Evolutionary conservation across 2,888 invertebrate genomes (phyloP), one percentile per base, ranked within the genome.

Genomic region (Drosophila sordidula): DNA sequence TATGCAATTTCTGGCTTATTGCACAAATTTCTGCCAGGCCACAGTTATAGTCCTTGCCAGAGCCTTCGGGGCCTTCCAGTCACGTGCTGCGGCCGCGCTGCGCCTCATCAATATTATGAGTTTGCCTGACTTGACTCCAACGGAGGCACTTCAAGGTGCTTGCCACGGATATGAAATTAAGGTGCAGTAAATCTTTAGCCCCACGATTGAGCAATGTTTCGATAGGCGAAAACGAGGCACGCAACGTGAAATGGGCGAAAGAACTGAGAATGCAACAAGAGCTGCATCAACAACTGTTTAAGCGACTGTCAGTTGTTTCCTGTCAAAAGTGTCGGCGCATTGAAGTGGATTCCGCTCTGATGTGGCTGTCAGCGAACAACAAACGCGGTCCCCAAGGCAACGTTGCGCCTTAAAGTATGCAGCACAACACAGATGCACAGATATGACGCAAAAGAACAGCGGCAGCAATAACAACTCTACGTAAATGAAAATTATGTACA

Each of bases 1-100:
- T 75, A 79, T 87, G 68, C 77, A 73, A 79, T 87, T 85, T 84
- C 63, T 73, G 72, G 82, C 79, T 77, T 87, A 85, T 87, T 84
- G 77, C 80, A 87, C 82, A 77, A 64, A 72, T 85, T 84, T 66
- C 47, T 56, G 61, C 58, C 56, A 47, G 44, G 34, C 39, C 58
- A 51, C 47, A 34, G 64, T 55, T 26, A 38, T 26, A 32, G 34
- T 18, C n/a, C 14, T 26, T 34, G 47, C 29, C 29, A 3, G 29
- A 29, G 29, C 9, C 29, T 8, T n/a, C 11, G 42, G n/a, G 46
- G n/a, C 44, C 45, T 34, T 44, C 41, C 51, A 56, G 78, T 81
- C 81, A 82, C 81, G 81, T 87, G 67, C 45, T 46, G 16, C 22
- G 22, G 6, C 45, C 25, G 29, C 41, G 41, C 55, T 22, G 47